phyloP scores from a whole-genome alignment of 2,113 vertebrate genomes.

The Mirza zaza region DNA sequence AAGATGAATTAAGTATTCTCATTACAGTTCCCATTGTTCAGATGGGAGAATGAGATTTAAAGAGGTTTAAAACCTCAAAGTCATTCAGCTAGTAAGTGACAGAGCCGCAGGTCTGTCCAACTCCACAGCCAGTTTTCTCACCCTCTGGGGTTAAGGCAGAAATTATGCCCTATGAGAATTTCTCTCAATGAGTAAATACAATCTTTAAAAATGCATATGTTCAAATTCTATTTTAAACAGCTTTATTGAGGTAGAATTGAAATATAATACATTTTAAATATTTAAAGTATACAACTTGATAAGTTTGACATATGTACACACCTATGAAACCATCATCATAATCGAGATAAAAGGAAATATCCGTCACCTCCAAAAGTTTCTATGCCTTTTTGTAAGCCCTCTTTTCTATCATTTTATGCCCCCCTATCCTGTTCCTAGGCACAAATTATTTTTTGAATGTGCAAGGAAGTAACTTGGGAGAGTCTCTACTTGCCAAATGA shows the following conservation, averaged over 20 bases:
- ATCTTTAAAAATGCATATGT: background rate
- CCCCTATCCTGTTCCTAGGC: background rate
- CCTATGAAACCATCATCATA: background rate
- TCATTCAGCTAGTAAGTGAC: background rate
- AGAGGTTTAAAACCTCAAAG: background rate
- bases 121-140: conserved; percentile 2
- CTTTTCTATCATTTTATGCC: background rate
- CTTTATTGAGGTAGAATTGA: background rate
- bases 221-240: background rate
- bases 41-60: conserved; percentile 1
- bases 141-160: background rate
- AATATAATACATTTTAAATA: background rate
- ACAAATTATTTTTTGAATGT: conserved; percentile 33
- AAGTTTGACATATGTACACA: background rate
- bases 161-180: background rate
- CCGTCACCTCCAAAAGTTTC: background rate
- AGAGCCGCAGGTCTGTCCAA: background rate
- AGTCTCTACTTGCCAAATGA: background rate
- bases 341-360: background rate
- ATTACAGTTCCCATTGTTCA: conserved; percentile 2
- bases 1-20: background rate
- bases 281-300: conserved; percentile 7
- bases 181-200: background rate
- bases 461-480: background rate
- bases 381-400: background rate